phyloP scores from a whole-genome alignment of 2,113 vertebrate genomes.

The Trachemys scripta region DNA sequence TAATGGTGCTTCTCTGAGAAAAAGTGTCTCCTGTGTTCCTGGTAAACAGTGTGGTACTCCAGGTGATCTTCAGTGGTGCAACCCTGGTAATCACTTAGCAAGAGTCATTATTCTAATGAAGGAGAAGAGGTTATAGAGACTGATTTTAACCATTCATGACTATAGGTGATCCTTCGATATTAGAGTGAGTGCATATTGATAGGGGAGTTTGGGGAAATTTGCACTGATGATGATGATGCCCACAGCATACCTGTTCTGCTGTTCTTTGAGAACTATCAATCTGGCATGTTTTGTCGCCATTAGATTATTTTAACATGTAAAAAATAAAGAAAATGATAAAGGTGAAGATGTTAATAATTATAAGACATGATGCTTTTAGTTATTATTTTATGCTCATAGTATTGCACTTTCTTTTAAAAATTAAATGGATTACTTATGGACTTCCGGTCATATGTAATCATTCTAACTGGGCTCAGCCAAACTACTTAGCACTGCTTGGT shows the following conservation, averaged over 20 bases:
- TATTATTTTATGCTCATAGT: not conserved
- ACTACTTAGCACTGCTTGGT: not conserved
- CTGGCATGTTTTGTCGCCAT: not conserved
- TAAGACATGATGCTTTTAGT: not conserved
- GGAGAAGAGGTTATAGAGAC: not conserved
- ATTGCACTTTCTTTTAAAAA: not conserved
- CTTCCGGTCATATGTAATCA: not conserved
- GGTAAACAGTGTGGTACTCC: not conserved
- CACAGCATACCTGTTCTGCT: not conserved
- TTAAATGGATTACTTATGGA: conserved; percentile 15
- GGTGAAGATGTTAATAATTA: not conserved
- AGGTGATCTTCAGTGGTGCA: not conserved
- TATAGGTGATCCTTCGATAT: not conserved
- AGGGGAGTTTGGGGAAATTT: not conserved
- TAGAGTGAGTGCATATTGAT: not conserved
- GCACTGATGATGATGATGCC: not conserved
- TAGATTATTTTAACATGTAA: not conserved
- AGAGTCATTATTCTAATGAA: not conserved
- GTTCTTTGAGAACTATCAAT: not conserved
- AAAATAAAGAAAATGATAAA: not conserved
- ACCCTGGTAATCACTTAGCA: not conserved
- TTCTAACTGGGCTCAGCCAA: not conserved
- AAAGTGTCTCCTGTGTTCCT: not conserved
- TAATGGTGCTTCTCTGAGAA: not conserved
- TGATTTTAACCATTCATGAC: not conserved